A percentile compares a stretch with the other conserved stretches of the same genome.
These are phyloP conservation scores for Octodon degus DNA, from an alignment of 2,113 vertebrate species.

Conservation along the genomic window DNA sequence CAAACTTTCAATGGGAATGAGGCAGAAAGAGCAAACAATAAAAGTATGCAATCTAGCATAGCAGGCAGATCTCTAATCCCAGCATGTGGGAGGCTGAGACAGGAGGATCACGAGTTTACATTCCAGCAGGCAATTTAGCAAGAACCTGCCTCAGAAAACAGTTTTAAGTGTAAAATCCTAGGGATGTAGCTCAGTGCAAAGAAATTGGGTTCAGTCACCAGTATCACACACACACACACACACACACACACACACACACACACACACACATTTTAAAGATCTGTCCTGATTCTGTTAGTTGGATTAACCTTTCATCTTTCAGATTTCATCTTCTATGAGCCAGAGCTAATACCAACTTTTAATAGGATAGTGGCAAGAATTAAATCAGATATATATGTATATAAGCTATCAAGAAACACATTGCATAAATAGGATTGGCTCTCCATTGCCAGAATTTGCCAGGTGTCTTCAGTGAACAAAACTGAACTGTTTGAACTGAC, in stretches of 20 bases:
- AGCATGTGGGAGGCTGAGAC: no score
- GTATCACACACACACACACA: background rate
- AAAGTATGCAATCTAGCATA: background rate
- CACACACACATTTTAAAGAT: background rate
- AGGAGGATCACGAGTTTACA: no score
- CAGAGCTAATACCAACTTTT: background rate
- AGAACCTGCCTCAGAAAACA: background rate
- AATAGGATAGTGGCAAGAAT: background rate
- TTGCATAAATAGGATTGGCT: background rate
- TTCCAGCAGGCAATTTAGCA: no score
- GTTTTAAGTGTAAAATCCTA: background rate
- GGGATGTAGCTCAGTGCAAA: background rate
- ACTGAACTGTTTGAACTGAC: background rate
- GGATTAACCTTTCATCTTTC: background rate
- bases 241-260: background rate
- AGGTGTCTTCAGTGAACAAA: slow-evolving; percentile 13
- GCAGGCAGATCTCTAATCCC: background rate
- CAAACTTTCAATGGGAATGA: background rate
- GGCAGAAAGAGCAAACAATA: background rate
- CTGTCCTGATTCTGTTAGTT: background rate
- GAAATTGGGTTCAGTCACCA: background rate
- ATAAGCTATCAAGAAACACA: background rate
- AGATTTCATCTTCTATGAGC: background rate
- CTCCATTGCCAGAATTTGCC: background rate
- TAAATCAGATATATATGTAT: background rate